Evolutionary conservation across 1,140 invertebrate genomes (phyloP), one percentile per base, ranked within the genome.

Genomic region (Leptoteleia sp.): DNA sequence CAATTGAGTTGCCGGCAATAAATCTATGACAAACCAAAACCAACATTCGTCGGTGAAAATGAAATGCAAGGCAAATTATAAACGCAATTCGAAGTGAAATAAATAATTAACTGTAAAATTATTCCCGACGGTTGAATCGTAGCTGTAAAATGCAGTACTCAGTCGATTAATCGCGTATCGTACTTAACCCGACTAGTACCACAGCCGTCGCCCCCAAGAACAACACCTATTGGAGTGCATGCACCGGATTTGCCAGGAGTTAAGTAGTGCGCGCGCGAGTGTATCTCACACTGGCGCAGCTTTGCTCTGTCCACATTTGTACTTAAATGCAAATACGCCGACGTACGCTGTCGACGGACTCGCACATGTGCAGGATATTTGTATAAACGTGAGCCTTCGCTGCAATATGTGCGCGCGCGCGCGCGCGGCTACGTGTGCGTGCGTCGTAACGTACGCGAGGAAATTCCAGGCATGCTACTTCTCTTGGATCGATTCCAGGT

Each of bases 91-190:
- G 8, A 35, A 47, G 5, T 13, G 11, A 50, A 64, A 50, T 64
- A 55, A 55, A 67, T 47, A 55, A 67, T 55, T 45, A 67, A 38
- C 12, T 67, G 16, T 13, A 9, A 57, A 68, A 68, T 42, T 61
- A 42, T 61, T 15, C 22, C 25, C 43, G 33, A 25, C 9, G 47
- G 35, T 59, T 42, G 54, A 70, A 70, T 59, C 19, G 15, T 9
- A 40, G 47, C 38, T 42, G 47, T 16, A 67, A 76, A 76, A 68
- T 27, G 43, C 54, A 61, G 55, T n/a, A 31, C 38, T 76, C 27
- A 42, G 55, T 62, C 62, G 52, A 76, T 76, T 67, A 67, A 76
- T 76, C 35, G 61, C 45, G 54, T 76, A 76, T 75, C 42, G 42
- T 59, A 61, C 71, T 65, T 67, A 61, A 67, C 62, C 31, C 62